Evolutionary conservation across 2,113 vertebrate genomes (phyloP).

Genomic region (Toxostoma redivivum): DNA sequence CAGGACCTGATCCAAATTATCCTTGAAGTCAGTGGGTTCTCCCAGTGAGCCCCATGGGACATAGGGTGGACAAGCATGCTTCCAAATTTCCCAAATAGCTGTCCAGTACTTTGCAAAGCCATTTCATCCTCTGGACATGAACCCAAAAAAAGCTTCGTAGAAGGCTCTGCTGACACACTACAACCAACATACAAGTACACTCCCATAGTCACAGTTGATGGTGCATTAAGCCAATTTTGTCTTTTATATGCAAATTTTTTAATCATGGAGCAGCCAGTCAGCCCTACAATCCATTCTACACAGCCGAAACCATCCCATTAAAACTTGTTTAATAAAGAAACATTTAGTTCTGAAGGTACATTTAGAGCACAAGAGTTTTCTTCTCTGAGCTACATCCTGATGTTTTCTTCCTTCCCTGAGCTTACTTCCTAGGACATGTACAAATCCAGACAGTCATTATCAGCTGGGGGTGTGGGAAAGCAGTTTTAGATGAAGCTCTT

Average conservation of each 20-base stretch:
- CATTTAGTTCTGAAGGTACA: not conserved
- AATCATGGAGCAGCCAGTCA: not conserved
- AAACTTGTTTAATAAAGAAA: not conserved
- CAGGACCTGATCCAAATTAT: not conserved
- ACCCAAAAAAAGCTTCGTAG: not conserved
- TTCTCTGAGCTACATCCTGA: not conserved
- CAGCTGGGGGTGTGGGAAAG: not conserved
- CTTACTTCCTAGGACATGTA: not conserved
- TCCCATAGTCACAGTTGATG: not conserved
- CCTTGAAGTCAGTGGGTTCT: not conserved
- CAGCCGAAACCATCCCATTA: not conserved
- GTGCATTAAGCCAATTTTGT: not conserved
- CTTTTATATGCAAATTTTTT: not conserved
- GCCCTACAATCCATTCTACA: not conserved
- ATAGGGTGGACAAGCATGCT: accelerated
- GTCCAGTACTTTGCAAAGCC: not conserved
- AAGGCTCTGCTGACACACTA: not conserved
- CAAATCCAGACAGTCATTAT: not conserved
- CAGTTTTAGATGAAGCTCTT: not conserved
- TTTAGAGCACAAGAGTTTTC: not conserved
- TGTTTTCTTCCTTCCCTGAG: not conserved
- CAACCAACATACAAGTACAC: not conserved
- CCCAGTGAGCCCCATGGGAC: accelerated
- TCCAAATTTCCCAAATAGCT: not conserved
- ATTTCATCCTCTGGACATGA: not conserved